Evolutionary conservation across 2,888 invertebrate genomes (phyloP).

Genomic region (Eupithecia dodoneata): DNA sequence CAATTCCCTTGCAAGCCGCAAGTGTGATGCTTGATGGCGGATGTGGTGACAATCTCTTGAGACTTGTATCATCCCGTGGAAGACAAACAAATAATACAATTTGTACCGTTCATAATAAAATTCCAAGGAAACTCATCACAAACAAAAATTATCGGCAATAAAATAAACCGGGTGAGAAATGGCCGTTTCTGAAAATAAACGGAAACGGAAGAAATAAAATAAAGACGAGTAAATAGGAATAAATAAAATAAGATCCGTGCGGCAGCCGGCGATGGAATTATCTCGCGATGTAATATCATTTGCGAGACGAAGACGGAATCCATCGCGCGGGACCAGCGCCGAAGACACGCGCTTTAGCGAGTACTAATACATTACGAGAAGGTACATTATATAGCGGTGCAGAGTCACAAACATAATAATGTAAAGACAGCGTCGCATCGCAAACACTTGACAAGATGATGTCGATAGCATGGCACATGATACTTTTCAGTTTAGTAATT

Average conservation of each 20-base stretch:
- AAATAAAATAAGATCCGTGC: slow-evolving; percentile 35
- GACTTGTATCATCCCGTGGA: background rate
- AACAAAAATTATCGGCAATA: background rate
- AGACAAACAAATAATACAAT: background rate
- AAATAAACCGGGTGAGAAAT: slow-evolving; percentile 12
- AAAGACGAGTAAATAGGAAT: slow-evolving; percentile 29
- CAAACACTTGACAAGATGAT: too few species aligned
- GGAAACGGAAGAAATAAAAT: slow-evolving; percentile 22
- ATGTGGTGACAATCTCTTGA: too few species aligned
- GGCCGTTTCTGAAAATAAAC: slow-evolving; percentile 10
- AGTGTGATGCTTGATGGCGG: too few species aligned
- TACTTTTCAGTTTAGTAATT: too few species aligned
- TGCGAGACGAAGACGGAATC: slow-evolving; percentile 61
- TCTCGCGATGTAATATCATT: slow-evolving; percentile 66
- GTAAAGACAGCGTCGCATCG: too few species aligned
- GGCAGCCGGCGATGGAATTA: slow-evolving; percentile 62
- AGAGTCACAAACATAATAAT: background rate
- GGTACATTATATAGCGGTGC: background rate
- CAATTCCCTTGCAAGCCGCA: too few species aligned
- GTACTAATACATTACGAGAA: background rate
- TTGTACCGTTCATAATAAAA: background rate
- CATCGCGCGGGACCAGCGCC: slow-evolving; percentile 46
- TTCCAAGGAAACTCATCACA: slow-evolving; percentile 3
- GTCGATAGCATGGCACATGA: too few species aligned
- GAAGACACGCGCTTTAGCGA: background rate